Evolutionary conservation across 2,888 invertebrate genomes (phyloP).

Genomic region (Aplocera efformata): DNA sequence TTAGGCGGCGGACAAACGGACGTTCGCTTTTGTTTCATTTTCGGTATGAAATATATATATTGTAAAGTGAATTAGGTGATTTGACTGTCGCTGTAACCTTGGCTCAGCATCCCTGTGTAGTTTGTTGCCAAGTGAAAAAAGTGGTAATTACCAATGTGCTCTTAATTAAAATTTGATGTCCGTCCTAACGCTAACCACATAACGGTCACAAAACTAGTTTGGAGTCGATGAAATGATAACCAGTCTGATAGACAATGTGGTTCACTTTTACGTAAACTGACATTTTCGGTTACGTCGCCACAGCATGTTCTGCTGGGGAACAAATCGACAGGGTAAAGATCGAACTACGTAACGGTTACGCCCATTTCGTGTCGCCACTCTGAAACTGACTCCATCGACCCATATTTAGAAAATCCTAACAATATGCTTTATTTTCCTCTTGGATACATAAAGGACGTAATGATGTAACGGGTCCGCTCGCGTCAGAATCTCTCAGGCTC

Average conservation of each 20-base stretch:
- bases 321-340: constrained; percentile 10
- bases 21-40: constrained; percentile 31
- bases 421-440: constrained; percentile 4
- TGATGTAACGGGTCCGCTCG: constrained; percentile 11
- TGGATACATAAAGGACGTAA: constrained; percentile 2
- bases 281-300: constrained; percentile 8
- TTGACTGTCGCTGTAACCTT: constrained; percentile 21
- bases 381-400: constrained; percentile 10
- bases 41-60: constrained; percentile 29
- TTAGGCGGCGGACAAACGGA: constrained; percentile 41
- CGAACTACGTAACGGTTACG: constrained; percentile 15
- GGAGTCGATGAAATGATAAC: constrained; percentile 20
- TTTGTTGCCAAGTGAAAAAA: constrained; percentile 1
- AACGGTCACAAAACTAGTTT: constrained; percentile 28
- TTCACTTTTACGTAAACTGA: constrained; percentile 20
- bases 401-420: constrained; percentile 8
- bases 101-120: constrained; percentile 19
- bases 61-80: constrained; percentile 29
- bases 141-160: background rate
- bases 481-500: constrained; percentile 5
- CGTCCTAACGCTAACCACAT: constrained; percentile 23
- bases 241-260: constrained; percentile 23
- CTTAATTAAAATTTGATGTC: constrained; percentile 12
- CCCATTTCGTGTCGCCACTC: constrained; percentile 22
- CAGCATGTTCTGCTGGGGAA: constrained; percentile 4